phyloP scores from a whole-genome alignment of 1,140 invertebrate genomes.

The Tetranychus urticae region DNA sequence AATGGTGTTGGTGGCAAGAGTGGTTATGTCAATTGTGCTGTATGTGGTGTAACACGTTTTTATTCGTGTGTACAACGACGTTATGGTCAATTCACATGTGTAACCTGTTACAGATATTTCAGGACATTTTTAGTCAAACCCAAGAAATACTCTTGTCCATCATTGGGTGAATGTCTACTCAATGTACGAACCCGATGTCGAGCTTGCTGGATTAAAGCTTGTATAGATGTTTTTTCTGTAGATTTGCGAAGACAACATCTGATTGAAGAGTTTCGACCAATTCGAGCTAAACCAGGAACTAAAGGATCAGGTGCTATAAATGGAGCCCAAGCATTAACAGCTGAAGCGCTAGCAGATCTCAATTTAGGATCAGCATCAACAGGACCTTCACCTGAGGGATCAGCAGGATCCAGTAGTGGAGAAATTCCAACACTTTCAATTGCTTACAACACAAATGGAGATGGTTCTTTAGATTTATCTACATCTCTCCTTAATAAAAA shows the following conservation, averaged over 20 bases:
- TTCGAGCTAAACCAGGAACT: not conserved
- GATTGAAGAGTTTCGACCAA: not conserved
- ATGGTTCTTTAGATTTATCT: not conserved
- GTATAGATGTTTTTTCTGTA: not conserved
- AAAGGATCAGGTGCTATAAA: not conserved
- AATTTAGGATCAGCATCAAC: not conserved
- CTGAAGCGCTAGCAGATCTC: not conserved
- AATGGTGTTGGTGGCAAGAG: not conserved
- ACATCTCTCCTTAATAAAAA: not conserved
- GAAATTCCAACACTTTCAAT: not conserved
- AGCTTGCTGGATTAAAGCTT: constrained; percentile 2
- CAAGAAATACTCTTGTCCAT: constrained; percentile 2
- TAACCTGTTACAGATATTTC: constrained; percentile 8
- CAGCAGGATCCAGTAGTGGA: not conserved
- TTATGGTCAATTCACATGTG: constrained; percentile 5
- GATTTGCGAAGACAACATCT: not conserved
- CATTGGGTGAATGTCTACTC: not conserved
- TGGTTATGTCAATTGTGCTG: constrained; percentile 8
- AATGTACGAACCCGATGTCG: constrained; percentile 1
- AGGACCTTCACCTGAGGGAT: not conserved
- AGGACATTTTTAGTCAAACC: constrained; percentile 4
- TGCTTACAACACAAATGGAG: not conserved
- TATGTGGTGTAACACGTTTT: constrained; percentile 6
- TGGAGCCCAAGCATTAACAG: not conserved
- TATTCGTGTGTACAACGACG: constrained; percentile 9